phyloP scores from a whole-genome alignment of 2,888 invertebrate species.

The Bimastos eiseni region DNA sequence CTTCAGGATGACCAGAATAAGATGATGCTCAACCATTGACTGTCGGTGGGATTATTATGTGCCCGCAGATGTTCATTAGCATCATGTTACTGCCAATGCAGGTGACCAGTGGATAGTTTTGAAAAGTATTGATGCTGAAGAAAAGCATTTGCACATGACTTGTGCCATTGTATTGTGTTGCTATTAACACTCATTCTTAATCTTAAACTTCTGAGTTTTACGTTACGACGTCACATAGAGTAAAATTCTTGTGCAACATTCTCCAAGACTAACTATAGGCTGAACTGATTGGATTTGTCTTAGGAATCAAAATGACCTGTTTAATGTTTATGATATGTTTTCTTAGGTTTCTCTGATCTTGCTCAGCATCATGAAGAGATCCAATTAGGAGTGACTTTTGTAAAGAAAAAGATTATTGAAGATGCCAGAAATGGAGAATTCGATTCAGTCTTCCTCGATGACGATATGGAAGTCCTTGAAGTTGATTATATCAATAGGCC shows the following conservation, averaged over 20 bases:
- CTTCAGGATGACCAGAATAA: not conserved
- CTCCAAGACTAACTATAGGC: not conserved
- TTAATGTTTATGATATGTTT: not conserved
- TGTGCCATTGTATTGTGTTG: not conserved
- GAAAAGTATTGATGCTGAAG: not conserved
- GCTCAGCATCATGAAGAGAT: constrained; percentile 40
- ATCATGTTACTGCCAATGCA: not conserved
- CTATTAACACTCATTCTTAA: not conserved
- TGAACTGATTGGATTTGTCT: not conserved
- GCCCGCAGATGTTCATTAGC: not conserved
- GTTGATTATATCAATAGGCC: constrained; percentile 49
- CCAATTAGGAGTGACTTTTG: constrained; percentile 46
- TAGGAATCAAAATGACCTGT: no score
- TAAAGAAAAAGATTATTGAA: constrained; percentile 50
- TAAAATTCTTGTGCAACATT: no score
- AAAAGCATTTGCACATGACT: not conserved
- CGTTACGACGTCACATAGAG: no score
- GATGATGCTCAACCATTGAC: not conserved
- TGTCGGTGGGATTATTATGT: not conserved
- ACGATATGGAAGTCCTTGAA: constrained; percentile 50
- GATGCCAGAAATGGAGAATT: constrained; percentile 58
- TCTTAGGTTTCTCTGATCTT: not conserved
- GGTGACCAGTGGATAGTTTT: not conserved
- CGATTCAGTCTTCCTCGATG: constrained; percentile 53
- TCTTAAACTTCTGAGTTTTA: not conserved